phyloP scores from a whole-genome alignment of 2,797 vertebrate species.

The Onychomys torridus region DNA sequence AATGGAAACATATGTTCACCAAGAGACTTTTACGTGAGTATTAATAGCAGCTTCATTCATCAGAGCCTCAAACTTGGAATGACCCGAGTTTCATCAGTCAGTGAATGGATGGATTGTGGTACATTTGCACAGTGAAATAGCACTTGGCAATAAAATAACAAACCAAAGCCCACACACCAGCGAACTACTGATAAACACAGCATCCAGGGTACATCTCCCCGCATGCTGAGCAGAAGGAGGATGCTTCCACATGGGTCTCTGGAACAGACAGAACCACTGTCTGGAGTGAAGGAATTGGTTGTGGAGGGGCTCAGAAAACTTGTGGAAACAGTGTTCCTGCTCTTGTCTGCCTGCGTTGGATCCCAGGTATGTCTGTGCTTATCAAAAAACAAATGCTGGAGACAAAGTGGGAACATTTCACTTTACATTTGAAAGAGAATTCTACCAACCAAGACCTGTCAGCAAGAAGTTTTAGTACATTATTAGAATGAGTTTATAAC shows the following conservation, averaged over 20 bases:
- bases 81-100: neutral
- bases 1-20: conserved; percentile 65
- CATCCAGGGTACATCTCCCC: neutral
- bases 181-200: neutral
- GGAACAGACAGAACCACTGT: neutral
- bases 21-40: conserved; percentile 48
- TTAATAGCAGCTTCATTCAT: conserved; percentile 55
- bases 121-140: neutral
- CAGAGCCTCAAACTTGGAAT: conserved; percentile 10
- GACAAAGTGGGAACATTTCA: neutral
- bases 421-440: neutral
- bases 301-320: neutral
- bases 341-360: neutral
- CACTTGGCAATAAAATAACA: neutral
- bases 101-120: neutral
- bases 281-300: neutral
- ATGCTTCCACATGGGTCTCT: neutral
- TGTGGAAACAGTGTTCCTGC: neutral
- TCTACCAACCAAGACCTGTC: neutral
- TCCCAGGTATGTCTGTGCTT: neutral
- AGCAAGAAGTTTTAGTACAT: neutral
- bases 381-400: neutral
- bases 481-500: neutral
- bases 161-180: neutral
- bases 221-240: neutral